Base-by-base conservation (phyloP, 2,113 vertebrate species). In the Micromys minutus region DNA sequence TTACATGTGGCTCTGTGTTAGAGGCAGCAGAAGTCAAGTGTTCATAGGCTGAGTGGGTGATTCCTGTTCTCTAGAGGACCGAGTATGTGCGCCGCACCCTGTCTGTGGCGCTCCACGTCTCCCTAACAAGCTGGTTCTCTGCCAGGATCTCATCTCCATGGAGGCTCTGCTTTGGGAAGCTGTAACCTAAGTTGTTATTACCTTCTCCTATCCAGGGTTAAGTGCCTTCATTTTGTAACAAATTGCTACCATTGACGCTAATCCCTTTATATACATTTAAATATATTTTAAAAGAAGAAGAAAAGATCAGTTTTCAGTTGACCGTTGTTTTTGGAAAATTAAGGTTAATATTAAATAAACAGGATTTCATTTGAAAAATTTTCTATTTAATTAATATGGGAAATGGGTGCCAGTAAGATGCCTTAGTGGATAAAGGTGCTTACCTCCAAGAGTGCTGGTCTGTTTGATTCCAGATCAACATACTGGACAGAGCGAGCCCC, bases 301-400 rank as follows among this genome's bases (percentile, higher is more conserved):
- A 74, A 74, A 86, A 71, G n/a, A 26, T 89, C 75, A 79, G 75
- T 80, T 85, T 77, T 89, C 55, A 80, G 21, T 83, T 67, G 61
- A 29, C 0, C 45, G 11, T 86, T 80, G 65, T 80, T 90, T 83
- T 89, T 76, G 63, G 29, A 67, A 86, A 63, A 63, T 24, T 36
- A 67, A 52, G 19, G 31, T 50, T 87, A 45, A 24, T 29, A 86
- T 87, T 47, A 87, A 87, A 39, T 87, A 69, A 52, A 36, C 21
- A 1, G 9, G 19, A 21, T 26, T 87, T 47, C 21, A n/a, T 71
- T 71, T 87, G 63, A 24, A 5, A 5, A 5, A 5, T 50, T 69
- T 69, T 65, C 83, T 85, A 19, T 85, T 85, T 85, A 31, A 67
- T 65, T 45, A 67, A 13, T 45, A 63, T 67, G 61, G 65, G 45